Evolutionary conservation across 1,140 invertebrate species (phyloP).

Genomic region (Drosophila lacteicornis): DNA sequence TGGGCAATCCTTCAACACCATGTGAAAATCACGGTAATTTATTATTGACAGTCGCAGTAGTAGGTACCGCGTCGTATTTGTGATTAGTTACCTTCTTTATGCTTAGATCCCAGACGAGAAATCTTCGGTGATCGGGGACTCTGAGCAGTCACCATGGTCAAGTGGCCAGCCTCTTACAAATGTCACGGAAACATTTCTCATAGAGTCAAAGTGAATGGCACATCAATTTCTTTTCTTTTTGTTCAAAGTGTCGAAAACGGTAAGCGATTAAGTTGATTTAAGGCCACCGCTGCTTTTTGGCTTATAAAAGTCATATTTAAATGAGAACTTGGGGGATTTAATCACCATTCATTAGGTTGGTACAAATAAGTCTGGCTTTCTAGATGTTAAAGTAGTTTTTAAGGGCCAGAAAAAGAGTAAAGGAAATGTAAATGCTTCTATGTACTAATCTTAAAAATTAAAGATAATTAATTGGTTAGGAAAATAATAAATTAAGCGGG

Average conservation of each 20-base stretch:
- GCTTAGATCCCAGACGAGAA: conserved; percentile 31
- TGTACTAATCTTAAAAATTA: too few species aligned
- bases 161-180: conserved; percentile 23
- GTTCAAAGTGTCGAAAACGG: conserved; percentile 40
- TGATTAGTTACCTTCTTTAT: conserved; percentile 49
- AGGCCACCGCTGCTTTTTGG: background rate
- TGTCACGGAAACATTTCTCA: conserved; percentile 24
- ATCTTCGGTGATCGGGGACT: conserved; percentile 7
- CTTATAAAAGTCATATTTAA: conserved; percentile 13
- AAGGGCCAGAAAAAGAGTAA: background rate
- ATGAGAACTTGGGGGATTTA: background rate
- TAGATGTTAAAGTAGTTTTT: background rate
- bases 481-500: background rate
- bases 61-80: conserved; percentile 46
- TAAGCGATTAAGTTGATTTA: conserved; percentile 44
- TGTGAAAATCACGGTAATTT: conserved; percentile 71
- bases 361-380: background rate
- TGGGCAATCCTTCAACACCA: conserved; percentile 78
- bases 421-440: background rate
- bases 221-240: conserved; percentile 31
- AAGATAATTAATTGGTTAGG: background rate
- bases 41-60: conserved; percentile 65
- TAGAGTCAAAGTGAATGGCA: conserved; percentile 22
- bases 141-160: conserved; percentile 29
- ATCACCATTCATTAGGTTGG: conserved; percentile 8